Evolutionary conservation across 30 jellyfish, hydroid and myxozoan species (phyloP), one percentile per base, ranked within the genome.

Genomic region (Pseudorhiza aurosa): DNA sequence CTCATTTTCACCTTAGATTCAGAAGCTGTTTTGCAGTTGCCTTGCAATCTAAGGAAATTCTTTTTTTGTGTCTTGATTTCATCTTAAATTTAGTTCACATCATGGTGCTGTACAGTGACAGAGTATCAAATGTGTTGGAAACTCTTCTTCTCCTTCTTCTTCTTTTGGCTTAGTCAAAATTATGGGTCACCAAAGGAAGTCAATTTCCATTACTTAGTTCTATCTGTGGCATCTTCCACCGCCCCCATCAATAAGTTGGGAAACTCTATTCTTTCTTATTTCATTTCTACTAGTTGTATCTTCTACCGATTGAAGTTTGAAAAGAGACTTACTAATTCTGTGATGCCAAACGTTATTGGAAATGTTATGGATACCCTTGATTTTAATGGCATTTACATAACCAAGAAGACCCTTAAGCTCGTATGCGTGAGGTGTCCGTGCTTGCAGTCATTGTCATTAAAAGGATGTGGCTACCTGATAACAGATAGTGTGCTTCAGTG

Each of bases 261-360:
- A 8, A 15, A 42, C 9, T 8, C 55, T 42, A 42, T 40, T 70
- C 10, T 2, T n/a, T n/a, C n/a, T n/a, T n/a, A n/a, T 0, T 49
- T 25, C 49, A n/a, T 51, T n/a, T 44, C 18, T 56, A 30, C 8
- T 68, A 83, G 95, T 49, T 77, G 56, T 5, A 43, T 83, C 43
- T 83, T 51, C 82, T 65, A 67, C 73, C 44, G 87, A 18, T 70
- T 83, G 74, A 83, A 83, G 58, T 73, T 42, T 39, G 63, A 83
- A 28, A 70, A 46, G 63, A 58, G n/a, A 26, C 30, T 83, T 0
- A 83, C 83, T 0, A 83, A 83, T 62, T 37, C 87, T n/a, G 82
- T 50, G 8, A 39, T 83, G 76, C 68, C 64, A 24, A 50, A 37
- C 36, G 73, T 71, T 44, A 43, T 83, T 45, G 77, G 95, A 2